phyloP scores from a whole-genome alignment of 2,113 vertebrate genomes.

The Pimephales promelas region DNA sequence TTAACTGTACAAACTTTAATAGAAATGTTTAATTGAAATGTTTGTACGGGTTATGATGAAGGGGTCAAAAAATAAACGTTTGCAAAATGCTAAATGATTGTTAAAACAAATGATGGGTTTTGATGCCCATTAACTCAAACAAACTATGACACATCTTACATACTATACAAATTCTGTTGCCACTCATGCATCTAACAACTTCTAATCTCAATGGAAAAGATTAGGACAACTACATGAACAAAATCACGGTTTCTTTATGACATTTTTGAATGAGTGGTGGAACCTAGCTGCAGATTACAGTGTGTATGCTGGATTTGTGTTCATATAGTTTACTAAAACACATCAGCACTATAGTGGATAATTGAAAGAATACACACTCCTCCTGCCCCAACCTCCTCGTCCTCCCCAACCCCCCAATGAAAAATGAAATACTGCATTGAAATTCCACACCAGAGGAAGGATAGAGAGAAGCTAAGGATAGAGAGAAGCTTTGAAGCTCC shows the following conservation, averaged over 20 bases:
- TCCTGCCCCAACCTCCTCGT: slow-evolving; percentile 45
- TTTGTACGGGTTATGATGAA: neutral
- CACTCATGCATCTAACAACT: neutral
- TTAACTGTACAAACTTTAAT: too few relatives aligned
- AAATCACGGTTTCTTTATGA: neutral
- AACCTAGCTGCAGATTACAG: neutral
- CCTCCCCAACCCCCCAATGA: slow-evolving; percentile 49
- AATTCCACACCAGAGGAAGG: slow-evolving; percentile 73
- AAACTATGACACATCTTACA: neutral
- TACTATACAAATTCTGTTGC: neutral
- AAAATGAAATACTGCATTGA: slow-evolving; percentile 71
- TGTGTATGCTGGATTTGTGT: slow-evolving; percentile 1
- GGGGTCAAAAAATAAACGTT: neutral
- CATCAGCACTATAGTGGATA: slow-evolving; percentile 63
- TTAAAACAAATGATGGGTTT: neutral
- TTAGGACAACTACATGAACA: neutral
- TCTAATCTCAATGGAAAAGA: slow-evolving; percentile 5
- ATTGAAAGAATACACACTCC: slow-evolving; percentile 59
- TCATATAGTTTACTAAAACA: slow-evolving; percentile 62
- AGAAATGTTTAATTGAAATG: neutral
- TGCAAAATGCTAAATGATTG: neutral
- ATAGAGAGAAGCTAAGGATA: slow-evolving; percentile 61
- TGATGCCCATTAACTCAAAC: neutral
- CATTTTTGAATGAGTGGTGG: neutral
- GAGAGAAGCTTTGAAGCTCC: slow-evolving; percentile 75